These are phyloP conservation scores for Oreortyx pictus DNA, from an alignment of 2,797 vertebrate genomes.

Conservation along the genomic window DNA sequence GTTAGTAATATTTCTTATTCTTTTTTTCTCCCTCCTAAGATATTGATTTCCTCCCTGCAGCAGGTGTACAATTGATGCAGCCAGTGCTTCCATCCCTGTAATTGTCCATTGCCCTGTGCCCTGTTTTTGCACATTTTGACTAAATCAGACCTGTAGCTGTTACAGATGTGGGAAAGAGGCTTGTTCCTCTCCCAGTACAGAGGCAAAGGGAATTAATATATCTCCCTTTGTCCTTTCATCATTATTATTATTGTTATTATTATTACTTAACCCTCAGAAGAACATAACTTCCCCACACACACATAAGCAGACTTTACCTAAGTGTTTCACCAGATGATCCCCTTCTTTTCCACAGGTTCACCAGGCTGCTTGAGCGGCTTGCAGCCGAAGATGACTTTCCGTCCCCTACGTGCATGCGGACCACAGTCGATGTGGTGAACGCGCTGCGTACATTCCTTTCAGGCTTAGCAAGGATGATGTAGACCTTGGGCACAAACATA, in stretches of 20 bases:
- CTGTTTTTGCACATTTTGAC: neutral
- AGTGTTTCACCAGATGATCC: slow-evolving; percentile 96
- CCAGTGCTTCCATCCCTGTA: neutral
- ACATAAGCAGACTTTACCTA: slow-evolving; percentile 82
- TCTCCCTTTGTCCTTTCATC: neutral
- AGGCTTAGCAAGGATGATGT: slow-evolving; percentile 98
- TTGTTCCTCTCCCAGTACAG: neutral
- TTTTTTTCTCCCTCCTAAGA: neutral
- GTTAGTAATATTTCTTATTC: neutral
- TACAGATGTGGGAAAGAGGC: neutral
- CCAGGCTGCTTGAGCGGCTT: slow-evolving; percentile 95
- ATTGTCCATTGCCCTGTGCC: neutral
- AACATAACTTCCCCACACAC: neutral
- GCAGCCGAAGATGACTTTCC: slow-evolving; percentile 94
- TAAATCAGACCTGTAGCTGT: neutral
- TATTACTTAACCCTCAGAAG: neutral
- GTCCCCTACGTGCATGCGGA: slow-evolving; percentile 98
- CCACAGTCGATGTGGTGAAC: slow-evolving; percentile 96
- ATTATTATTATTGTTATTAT: neutral
- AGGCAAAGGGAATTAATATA: neutral
- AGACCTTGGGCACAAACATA: slow-evolving; percentile 98
- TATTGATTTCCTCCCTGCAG: neutral
- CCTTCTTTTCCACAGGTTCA: slow-evolving; percentile 95
- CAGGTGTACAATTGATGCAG: neutral
- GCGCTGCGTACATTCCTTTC: slow-evolving; percentile 97